Base-by-base conservation (phyloP, 2,113 vertebrate species). In the Furnarius figulus region DNA sequence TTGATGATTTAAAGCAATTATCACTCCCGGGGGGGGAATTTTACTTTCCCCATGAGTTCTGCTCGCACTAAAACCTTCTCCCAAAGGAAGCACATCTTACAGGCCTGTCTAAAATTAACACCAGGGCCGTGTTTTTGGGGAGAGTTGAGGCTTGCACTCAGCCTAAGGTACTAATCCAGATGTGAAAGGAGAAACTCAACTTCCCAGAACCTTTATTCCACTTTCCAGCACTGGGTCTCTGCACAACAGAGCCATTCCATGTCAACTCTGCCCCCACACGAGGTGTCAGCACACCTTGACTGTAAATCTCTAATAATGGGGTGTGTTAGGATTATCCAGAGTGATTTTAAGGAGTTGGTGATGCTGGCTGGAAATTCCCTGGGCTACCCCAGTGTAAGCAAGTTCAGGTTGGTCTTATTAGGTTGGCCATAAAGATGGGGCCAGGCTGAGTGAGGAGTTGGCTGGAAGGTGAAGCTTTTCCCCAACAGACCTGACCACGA, bases 381-480 rank as follows among this genome's bases (percentile, higher is more conserved):
- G 3, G 2, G 28, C 13, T 82, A 42, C 40, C 81, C 46, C 71
- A 27, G 0, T 28, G 5, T 9, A 19, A 83, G 10, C 8, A 23
- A 75, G 58, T 82, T 62, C 24, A 23, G 9, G 46, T 71, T 39
- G 52, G 71, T 91, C 46, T 50, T 77, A 52, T 47, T 35, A 19
- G 21, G 42, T 66, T 90, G 87, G 72, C 31, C 27, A 21, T 12
- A 16, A 67, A 90, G 76, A 39, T 12, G 42, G 58, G 77, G 74
- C 33, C 66, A 85, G 87, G 91, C 58, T 96, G 91, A 96, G 85
- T 90, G 85, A 94, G 63, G 30, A 56, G 66, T 40, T 96, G 93
- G 85, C 87, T 79, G 81, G 44, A 33, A 82, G 20, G 46, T 17
- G 72, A 53, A 75, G n/a, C 73, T 44, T 90, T 89, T 71, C 87